phyloP scores from a whole-genome alignment of 35 echinoderm and acorn worm species.

The Anneissia japonica region DNA sequence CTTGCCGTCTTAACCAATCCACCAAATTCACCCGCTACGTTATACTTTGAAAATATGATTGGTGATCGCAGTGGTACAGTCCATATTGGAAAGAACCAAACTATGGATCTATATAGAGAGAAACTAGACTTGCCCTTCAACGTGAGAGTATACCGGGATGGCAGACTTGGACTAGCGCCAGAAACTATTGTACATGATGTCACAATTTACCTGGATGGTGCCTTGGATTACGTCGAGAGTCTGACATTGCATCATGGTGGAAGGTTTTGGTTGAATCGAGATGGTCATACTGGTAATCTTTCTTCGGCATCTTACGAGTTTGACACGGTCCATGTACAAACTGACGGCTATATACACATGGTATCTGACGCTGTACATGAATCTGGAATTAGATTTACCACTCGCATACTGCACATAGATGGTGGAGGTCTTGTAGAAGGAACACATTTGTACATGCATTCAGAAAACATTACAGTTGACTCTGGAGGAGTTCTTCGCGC shows the following conservation, averaged over 20 bases:
- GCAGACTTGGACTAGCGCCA: constrained; percentile 62
- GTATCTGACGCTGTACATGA: constrained; percentile 69
- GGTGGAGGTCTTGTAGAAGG: constrained; percentile 78
- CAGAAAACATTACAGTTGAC: constrained; percentile 84
- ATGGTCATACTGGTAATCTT: constrained; percentile 42
- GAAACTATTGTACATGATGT: constrained; percentile 76
- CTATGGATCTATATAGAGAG: constrained; percentile 60
- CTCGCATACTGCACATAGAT: constrained; percentile 54
- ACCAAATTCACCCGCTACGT: constrained; percentile 28
- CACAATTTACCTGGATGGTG: constrained; percentile 62
- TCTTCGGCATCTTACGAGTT: constrained; percentile 56
- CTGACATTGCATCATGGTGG: constrained; percentile 76
- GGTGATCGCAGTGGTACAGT: constrained; percentile 82
- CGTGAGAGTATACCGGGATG: constrained; percentile 59
- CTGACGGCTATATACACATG: constrained; percentile 84
- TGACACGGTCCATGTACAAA: constrained; percentile 65
- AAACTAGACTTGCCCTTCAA: constrained; percentile 75
- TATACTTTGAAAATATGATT: constrained; percentile 93
- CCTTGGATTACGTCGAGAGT: constrained; percentile 44
- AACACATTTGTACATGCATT: constrained; percentile 66
- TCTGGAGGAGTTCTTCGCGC: constrained; percentile 59
- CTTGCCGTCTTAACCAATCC: constrained; percentile 57
- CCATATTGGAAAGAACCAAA: constrained; percentile 63
- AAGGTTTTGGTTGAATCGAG: constrained; percentile 59
- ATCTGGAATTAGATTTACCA: constrained; percentile 53